A percentile compares a stretch with the other conserved stretches of the same genome.
These are phyloP conservation scores for Amblyraja radiata DNA, from an alignment of 2,797 vertebrate species.

Conservation along the genomic window DNA sequence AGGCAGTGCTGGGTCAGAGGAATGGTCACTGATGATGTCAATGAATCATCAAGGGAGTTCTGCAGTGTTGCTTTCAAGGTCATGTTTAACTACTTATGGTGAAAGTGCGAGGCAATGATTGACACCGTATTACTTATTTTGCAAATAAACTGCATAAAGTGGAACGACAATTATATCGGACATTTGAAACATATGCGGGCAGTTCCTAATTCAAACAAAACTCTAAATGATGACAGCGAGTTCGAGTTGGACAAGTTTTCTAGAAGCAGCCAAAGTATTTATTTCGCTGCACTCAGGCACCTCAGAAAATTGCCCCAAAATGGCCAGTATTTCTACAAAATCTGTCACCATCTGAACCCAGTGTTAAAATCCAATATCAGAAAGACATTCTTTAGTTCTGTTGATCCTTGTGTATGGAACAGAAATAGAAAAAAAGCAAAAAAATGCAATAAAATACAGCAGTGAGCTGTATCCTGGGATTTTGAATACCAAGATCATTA, in stretches of 20 bases:
- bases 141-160: not conserved
- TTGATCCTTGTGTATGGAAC: not conserved
- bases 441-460: not conserved
- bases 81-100: not conserved
- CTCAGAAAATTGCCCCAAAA: not conserved
- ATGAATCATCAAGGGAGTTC: not conserved
- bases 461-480: not conserved
- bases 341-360: not conserved
- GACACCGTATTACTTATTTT: not conserved
- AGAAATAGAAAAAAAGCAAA: not conserved
- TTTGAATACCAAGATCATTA: conserved; percentile 23
- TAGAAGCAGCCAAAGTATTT: not conserved
- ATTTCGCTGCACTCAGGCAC: not conserved
- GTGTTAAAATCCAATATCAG: not conserved
- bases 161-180: not conserved
- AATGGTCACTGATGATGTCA: not conserved
- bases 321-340: not conserved
- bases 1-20: not conserved
- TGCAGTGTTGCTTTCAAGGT: not conserved
- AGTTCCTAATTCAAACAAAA: not conserved
- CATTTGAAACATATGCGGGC: not conserved
- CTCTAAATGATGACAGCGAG: not conserved
- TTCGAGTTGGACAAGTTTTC: not conserved
- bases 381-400: not conserved
- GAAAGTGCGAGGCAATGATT: not conserved